Evolutionary conservation across 2,113 vertebrate genomes (phyloP), one percentile per base, ranked within the genome.

Genomic region (Oriolus oriolus): DNA sequence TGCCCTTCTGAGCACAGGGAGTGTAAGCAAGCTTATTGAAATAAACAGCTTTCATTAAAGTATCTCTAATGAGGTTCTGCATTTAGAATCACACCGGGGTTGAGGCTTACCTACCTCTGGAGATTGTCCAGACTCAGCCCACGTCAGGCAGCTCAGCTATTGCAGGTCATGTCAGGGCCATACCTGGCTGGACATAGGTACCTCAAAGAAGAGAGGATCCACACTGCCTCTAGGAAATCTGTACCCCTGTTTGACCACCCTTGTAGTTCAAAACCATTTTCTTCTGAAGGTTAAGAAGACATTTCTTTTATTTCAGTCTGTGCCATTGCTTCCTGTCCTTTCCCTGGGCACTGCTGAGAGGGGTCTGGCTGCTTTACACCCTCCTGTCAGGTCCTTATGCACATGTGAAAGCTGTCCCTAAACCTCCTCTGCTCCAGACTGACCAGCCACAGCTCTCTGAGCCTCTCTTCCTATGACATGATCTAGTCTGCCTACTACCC

Each of bases 31-130:
- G 74, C 33, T 90, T 73, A 84, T 20, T 86, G 80, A 84, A 94
- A 77, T 86, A 86, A 92, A 91, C 45, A 57, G n/a, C 54, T 96
- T 89, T 77, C 35, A 69, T 77, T 77, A 42, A 89, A 89, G 26
- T 57, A 74, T 31, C 31, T 65, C 44, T 89, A 89, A 92, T 73
- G 60, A 76, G n/a, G 27, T 76, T 90, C 63, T 89, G 22, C 41
- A 65, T 92, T 80, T 95, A 77, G 63, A 84, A 69, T 83, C 63
- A 86, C 1, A 20, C 16, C 8, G 33, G 54, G 21, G 27, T 49
- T 83, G 49, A 80, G 30, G 52, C 70, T 95, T 74, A 63, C 1
- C 50, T 63, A 3, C 35, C 41, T 56, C 33, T 56, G 81, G 61
- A 71, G 61, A 26, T 71, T 31, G 52, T 79, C 45, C 65, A 66